Evolutionary conservation across 2,888 invertebrate species (phyloP).

Genomic region (Agonopterix subpropinquella): DNA sequence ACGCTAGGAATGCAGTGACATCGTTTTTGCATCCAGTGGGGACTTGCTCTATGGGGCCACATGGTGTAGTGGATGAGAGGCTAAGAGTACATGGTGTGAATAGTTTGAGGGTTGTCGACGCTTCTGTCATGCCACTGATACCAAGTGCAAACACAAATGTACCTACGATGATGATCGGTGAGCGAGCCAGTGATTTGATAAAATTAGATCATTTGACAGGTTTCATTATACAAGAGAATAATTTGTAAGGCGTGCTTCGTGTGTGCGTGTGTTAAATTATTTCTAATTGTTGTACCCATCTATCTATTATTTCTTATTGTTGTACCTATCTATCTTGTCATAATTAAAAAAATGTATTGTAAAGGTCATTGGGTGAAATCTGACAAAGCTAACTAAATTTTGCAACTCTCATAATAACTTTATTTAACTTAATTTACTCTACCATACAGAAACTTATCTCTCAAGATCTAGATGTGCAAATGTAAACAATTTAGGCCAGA

Average conservation of each 20-base stretch:
- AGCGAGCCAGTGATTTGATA: constrained; percentile 59
- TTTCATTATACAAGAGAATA: too few species aligned
- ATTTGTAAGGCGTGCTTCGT: not conserved
- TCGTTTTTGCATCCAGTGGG: constrained; percentile 78
- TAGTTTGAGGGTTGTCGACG: constrained; percentile 51
- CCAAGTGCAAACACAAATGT: constrained; percentile 59
- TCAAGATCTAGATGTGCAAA: too few species aligned
- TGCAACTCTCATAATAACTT: too few species aligned
- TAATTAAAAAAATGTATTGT: too few species aligned
- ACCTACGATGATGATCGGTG: constrained; percentile 63
- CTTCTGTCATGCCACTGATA: constrained; percentile 53
- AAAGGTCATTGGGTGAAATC: too few species aligned
- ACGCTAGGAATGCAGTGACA: constrained; percentile 68
- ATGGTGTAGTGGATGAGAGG: constrained; percentile 52
- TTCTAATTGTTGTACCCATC: not conserved
- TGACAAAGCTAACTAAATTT: too few species aligned
- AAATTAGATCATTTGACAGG: constrained; percentile 31
- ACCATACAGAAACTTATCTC: too few species aligned
- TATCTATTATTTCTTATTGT: not conserved
- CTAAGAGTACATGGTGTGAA: constrained; percentile 42
- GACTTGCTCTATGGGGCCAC: constrained; percentile 52
- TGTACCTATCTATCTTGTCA: not conserved
- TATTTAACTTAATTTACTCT: too few species aligned
- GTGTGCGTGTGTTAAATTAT: not conserved
- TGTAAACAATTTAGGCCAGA: too few species aligned